Percentiles rank a stretch among this genome's conserved stretches.
These are phyloP conservation scores for Pipistrellus nathusii DNA, from an alignment of 2,797 vertebrate species.

Conservation along the genomic window DNA sequence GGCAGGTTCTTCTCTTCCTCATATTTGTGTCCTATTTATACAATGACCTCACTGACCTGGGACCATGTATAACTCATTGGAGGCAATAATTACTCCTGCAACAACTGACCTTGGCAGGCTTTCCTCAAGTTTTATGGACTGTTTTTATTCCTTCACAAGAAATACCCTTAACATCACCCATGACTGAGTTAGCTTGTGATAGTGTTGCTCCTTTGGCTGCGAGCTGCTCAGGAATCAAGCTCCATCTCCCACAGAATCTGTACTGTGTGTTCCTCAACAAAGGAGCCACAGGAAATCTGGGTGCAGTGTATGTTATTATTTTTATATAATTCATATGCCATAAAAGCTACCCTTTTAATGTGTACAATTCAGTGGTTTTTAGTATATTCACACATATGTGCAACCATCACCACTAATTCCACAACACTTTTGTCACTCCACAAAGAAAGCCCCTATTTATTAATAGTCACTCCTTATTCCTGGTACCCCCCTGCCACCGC, in stretches of 20 bases:
- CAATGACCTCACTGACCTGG: conserved; percentile 63
- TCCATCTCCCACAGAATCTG: conserved; percentile 43
- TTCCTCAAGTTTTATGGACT: conserved; percentile 62
- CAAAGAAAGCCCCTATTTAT: conserved; percentile 20
- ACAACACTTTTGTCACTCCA: conserved; percentile 25
- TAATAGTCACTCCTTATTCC: conserved; percentile 18
- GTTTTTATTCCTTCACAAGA: conserved; percentile 60
- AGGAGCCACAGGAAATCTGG: conserved; percentile 53
- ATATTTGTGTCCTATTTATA: conserved; percentile 61
- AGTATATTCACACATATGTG: conserved; percentile 33
- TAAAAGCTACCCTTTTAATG: conserved; percentile 54
- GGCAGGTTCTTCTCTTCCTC: conserved; percentile 54
- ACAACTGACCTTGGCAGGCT: conserved; percentile 57
- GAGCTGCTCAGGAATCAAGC: conserved; percentile 30
- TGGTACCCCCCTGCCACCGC: not conserved
- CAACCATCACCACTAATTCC: conserved; percentile 21
- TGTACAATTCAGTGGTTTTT: conserved; percentile 42
- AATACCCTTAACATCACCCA: conserved; percentile 30
- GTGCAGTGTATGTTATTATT: conserved; percentile 2
- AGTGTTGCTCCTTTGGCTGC: conserved; percentile 3
- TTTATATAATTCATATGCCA: conserved; percentile 49
- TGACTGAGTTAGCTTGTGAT: not conserved
- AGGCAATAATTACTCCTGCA: conserved; percentile 68
- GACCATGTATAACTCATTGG: conserved; percentile 42
- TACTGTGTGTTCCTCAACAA: conserved; percentile 47